Evolutionary conservation across 2,888 invertebrate genomes (phyloP).

Genomic region (Brachylomia viminalis): DNA sequence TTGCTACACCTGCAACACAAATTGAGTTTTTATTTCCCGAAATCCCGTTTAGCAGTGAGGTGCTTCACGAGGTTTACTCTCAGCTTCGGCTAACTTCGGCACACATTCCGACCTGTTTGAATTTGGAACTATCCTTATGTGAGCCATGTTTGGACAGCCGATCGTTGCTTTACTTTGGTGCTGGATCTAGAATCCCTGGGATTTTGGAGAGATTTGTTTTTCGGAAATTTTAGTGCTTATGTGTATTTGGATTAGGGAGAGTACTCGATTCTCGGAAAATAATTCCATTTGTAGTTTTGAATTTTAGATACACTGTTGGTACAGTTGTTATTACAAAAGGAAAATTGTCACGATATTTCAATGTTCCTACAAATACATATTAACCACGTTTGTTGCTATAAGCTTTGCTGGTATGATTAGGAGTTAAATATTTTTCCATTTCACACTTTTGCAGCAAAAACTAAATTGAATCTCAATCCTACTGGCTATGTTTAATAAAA

Average conservation of each 20-base stretch:
- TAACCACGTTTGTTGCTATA: not conserved
- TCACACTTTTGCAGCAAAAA: constrained; percentile 5
- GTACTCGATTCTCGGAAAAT: not conserved
- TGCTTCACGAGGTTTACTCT: constrained; percentile 43
- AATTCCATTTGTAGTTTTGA: not conserved
- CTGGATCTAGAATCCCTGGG: constrained; percentile 6
- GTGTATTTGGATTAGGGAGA: constrained; percentile 2
- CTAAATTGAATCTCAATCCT: not conserved
- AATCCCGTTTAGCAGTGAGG: constrained; percentile 35
- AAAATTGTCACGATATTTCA: too few species aligned
- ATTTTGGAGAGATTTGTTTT: constrained; percentile 15
- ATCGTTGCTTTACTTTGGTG: constrained; percentile 30
- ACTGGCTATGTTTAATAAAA: constrained; percentile 7
- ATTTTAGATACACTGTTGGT: not conserved
- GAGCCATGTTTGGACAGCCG: constrained; percentile 39
- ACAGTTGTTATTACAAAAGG: too few species aligned
- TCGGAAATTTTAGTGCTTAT: constrained; percentile 1
- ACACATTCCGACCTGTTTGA: constrained; percentile 55
- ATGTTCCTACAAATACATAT: not conserved
- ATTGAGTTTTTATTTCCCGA: constrained; percentile 51
- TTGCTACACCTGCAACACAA: constrained; percentile 29
- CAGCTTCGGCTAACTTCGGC: constrained; percentile 41
- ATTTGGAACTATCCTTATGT: constrained; percentile 54
- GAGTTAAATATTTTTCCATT: not conserved
- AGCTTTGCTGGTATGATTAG: not conserved